Percentiles rank a stretch among this genome's conserved stretches.
These are phyloP conservation scores for Lanius ludovicianus DNA, from an alignment of 2,113 vertebrate genomes.

Conservation along the genomic window DNA sequence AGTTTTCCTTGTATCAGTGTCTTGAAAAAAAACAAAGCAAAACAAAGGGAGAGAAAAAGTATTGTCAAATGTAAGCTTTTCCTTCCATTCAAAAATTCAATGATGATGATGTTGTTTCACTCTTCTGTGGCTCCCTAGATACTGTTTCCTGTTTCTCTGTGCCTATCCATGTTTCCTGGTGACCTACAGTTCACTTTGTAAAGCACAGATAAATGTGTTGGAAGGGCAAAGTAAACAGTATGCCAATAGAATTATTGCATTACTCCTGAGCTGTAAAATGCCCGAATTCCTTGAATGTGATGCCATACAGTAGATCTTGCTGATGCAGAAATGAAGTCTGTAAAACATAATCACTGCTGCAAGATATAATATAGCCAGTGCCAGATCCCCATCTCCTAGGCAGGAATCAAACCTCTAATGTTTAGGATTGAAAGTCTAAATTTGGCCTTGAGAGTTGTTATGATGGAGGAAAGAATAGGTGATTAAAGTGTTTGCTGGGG, in stretches of 20 bases:
- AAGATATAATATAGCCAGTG: background rate
- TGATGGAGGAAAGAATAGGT: background rate
- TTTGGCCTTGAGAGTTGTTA: background rate
- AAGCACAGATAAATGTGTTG: background rate
- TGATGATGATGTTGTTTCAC: background rate
- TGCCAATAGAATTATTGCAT: background rate
- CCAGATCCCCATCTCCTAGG: background rate
- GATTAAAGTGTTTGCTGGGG: background rate
- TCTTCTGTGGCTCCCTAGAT: background rate
- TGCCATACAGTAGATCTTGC: background rate
- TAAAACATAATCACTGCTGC: background rate
- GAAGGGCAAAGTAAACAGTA: constrained; percentile 3
- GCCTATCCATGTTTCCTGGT: background rate
- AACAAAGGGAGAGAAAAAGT: background rate
- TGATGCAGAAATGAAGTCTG: background rate
- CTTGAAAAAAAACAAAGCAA: background rate
- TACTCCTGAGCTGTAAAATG: background rate
- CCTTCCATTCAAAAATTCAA: background rate
- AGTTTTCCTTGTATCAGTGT: background rate
- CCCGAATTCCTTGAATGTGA: background rate
- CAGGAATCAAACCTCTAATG: background rate
- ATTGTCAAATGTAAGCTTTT: background rate
- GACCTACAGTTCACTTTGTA: constrained; percentile 4
- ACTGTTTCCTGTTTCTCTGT: background rate
- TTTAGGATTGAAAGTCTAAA: background rate